Evolutionary conservation across 2,888 invertebrate genomes (phyloP), one percentile per base, ranked within the genome.

Genomic region (Melinaea menophilus): DNA sequence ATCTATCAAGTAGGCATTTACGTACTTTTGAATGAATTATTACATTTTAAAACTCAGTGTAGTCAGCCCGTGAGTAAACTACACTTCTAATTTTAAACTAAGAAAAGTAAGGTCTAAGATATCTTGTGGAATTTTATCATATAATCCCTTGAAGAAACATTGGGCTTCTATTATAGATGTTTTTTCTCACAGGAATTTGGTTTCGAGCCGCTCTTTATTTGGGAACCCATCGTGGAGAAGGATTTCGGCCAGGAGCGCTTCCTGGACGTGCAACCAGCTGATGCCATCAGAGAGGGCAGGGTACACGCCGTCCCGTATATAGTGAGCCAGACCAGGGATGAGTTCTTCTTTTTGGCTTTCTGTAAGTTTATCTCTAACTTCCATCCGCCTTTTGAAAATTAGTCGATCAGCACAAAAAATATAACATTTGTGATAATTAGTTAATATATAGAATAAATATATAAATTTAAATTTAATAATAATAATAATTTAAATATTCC

Each of bases 161-260:
- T n/a, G n/a, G n/a, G n/a, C n/a, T n/a, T n/a, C n/a, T n/a, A n/a
- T n/a, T n/a, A n/a, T n/a, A 22, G 22, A 22, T 22, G 22, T 22
- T 22, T 22, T 22, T 22, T 22, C 35, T 48, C 41, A 2, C 71
- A 93, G 93, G 91, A 93, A 71, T 92, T 91, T 75, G 86, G 88
- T 41, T 82, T 72, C 55, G 91, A 93, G 72, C 93, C 93, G 0
- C 75, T 92, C 0, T 67, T 83, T 0, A 71, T 93, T 3, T 95
- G 94, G 93, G 80, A 82, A 11, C 93, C 94, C 0, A 93, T 94
- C 0, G 85, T 95, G 4, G 95, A 95, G 75, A 90, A 90, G 0
- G 93, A 94, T 75, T 91, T 93, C 68, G 94, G 94, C 0, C 93
- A 94, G 73, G 93, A 94, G 72, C 85, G 94, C 64, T 95, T 94